Conservation (phyloP, 2,113 vertebrate genomes). For the Eupsittula cactorum region DNA sequence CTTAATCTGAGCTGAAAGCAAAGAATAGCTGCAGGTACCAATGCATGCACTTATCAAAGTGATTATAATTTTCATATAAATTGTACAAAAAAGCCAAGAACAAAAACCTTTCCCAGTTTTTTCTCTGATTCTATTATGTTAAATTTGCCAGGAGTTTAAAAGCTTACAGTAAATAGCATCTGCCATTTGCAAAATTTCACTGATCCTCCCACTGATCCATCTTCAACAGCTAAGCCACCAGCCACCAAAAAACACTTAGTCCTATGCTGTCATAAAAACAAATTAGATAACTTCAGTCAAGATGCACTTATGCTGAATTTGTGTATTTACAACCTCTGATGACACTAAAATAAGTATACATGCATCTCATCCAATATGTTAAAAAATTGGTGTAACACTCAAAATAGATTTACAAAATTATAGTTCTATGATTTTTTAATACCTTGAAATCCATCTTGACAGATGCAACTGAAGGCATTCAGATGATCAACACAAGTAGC, state of each 20-base stretch:
- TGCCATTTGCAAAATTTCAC: not conserved
- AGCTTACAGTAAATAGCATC: not conserved
- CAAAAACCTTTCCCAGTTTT: not conserved
- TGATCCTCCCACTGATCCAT: not conserved
- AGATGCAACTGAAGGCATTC: constrained; percentile 78
- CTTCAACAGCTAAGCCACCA: not conserved
- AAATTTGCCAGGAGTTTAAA: not conserved
- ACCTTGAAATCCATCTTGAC: constrained; percentile 79
- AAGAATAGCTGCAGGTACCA: not conserved
- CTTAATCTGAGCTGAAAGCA: not conserved
- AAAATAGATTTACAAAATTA: not conserved
- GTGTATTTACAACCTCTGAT: not conserved
- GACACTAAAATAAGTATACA: not conserved
- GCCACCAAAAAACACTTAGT: not conserved
- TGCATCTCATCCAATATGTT: not conserved
- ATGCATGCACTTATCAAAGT: not conserved
- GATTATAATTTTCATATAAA: not conserved
- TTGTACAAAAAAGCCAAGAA: not conserved
- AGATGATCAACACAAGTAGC: constrained; percentile 77
- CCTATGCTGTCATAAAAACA: not conserved
- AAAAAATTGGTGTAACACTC: not conserved
- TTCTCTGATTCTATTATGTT: not conserved
- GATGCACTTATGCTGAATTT: not conserved
- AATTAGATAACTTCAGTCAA: not conserved
- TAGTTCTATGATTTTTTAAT: not conserved